A percentile compares a stretch with the other conserved stretches of the same genome.
Conservation (phyloP, 2,888 invertebrate species). For the Nomada lathburiana region DNA sequence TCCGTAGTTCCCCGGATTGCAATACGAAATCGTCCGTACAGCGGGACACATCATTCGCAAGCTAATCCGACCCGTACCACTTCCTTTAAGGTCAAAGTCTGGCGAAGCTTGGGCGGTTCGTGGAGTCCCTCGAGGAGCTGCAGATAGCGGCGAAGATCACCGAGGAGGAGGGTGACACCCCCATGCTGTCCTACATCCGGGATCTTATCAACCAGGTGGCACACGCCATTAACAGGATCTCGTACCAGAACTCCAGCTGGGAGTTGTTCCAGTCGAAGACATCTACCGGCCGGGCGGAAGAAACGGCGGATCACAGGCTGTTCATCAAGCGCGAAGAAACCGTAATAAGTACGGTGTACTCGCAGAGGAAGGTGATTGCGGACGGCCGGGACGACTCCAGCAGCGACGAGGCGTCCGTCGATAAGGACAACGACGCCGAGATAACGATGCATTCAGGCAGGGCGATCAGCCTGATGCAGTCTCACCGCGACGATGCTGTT, state of each 20-base stretch:
- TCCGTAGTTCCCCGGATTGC: too few relatives aligned
- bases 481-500: background rate
- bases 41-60: background rate
- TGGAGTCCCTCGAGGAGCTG: constrained; percentile 72
- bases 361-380: constrained; percentile 25
- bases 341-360: constrained; percentile 35
- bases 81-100: constrained; percentile 71
- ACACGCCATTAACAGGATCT: constrained; percentile 38
- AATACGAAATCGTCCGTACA: too few relatives aligned
- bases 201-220: constrained; percentile 71
- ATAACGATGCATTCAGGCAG: constrained; percentile 29
- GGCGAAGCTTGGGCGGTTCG: constrained; percentile 72
- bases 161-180: constrained; percentile 67
- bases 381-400: constrained; percentile 21
- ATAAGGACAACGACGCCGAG: constrained; percentile 20
- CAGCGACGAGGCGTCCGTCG: constrained; percentile 11
- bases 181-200: constrained; percentile 70
- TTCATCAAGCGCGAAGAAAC: constrained; percentile 21
- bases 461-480: background rate
- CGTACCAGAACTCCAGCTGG: background rate
- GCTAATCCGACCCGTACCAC: background rate
- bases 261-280: background rate
- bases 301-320: background rate
- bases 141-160: constrained; percentile 62
- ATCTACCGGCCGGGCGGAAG: background rate